Evolutionary conservation across 1,140 invertebrate species (phyloP), one percentile per base, ranked within the genome.

Genomic region (Hycleus phaleratus): DNA sequence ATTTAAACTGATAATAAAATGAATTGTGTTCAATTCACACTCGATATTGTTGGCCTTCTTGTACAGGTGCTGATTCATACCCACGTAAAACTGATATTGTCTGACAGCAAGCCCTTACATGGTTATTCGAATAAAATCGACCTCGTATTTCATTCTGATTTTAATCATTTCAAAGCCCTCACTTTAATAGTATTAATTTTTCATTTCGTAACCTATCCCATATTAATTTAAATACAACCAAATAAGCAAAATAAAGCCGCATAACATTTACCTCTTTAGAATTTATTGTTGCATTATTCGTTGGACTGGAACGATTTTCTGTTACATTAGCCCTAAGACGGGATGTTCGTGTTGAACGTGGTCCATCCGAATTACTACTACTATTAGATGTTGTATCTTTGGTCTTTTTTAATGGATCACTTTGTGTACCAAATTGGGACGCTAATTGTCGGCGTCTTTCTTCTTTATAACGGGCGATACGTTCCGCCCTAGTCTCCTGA

Each of bases 261-360:
- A 32, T 18, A 18, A 18, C 1, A 7, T 53, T 52, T 53, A 53
- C 61, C 58, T 63, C 61, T 40, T 47, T 46, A 48, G 40, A 52
- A 56, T 57, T 44, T 12, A 42, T 11, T 49, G 46, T 54, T n/a
- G 46, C 38, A 46, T 11, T 48, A 7, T 4, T 32, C 38, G 38
- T 38, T 4, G 46, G 46, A 46, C 43, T 48, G 39, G 45, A 56
- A 43, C 32, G 25, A 25, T 48, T 50, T 45, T 62, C 51, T 55
- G 50, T 45, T 59, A 73, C 54, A 54, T 59, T 68, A 56, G 83
- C 83, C 65, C 84, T 76, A 50, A 88, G 73, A 60, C 84, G 79
- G 52, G 85, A 86, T n/a, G 85, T 79, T 68, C 83, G 79, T 32
- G 85, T 88, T 48, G 84, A 83, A 70, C 85, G 79, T 68, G 70